These are phyloP conservation scores for Apteryx owenii DNA, from an alignment of 2,113 vertebrate genomes.

Conservation along the genomic window DNA sequence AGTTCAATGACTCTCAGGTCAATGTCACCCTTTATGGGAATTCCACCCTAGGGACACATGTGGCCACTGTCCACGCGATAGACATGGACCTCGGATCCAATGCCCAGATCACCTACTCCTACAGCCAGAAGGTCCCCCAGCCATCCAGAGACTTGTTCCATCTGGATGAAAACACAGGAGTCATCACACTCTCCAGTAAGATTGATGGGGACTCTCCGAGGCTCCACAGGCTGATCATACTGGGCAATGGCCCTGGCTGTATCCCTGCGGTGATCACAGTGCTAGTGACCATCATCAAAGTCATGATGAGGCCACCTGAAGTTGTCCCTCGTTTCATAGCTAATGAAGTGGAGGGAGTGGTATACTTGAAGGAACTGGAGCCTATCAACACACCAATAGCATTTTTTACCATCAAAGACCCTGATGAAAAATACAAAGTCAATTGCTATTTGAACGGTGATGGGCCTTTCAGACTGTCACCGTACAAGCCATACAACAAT, in stretches of 20 bases:
- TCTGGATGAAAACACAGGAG: constrained; percentile 86
- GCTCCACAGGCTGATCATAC: constrained; percentile 87
- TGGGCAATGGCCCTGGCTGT: constrained; percentile 92
- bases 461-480: constrained; percentile 90
- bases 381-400: constrained; percentile 91
- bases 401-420: constrained; percentile 93
- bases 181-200: constrained; percentile 84
- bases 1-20: constrained; percentile 86
- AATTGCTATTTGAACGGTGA: constrained; percentile 88
- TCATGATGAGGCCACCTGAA: constrained; percentile 85
- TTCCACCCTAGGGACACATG: constrained; percentile 82
- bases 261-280: constrained; percentile 92
- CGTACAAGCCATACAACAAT: constrained; percentile 88
- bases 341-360: constrained; percentile 86
- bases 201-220: constrained; percentile 80
- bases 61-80: constrained; percentile 85
- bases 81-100: constrained; percentile 92
- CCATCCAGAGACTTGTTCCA: constrained; percentile 87
- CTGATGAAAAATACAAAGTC: constrained; percentile 83
- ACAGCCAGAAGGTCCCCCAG: constrained; percentile 91
- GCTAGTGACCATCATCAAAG: constrained; percentile 85
- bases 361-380: constrained; percentile 92
- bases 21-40: constrained; percentile 91
- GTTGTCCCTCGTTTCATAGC: constrained; percentile 92
- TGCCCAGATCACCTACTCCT: constrained; percentile 90